Evolutionary conservation across 1,140 invertebrate genomes (phyloP).

Genomic region (Drosophila nigrodunni): DNA sequence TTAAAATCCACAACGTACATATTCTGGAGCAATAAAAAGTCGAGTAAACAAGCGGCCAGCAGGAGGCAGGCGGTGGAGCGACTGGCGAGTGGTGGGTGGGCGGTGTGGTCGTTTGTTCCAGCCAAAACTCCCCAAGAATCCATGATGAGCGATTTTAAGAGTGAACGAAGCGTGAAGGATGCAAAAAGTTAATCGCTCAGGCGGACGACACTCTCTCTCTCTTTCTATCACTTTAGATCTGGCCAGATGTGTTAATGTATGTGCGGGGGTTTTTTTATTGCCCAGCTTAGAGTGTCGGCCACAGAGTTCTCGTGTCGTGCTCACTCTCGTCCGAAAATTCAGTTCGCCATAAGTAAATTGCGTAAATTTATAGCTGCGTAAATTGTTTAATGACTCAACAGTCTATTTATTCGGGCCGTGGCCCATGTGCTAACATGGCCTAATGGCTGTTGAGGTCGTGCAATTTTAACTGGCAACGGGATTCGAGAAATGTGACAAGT

Average conservation of each 20-base stretch:
- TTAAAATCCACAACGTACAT: conserved; percentile 71
- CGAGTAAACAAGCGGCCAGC: conserved; percentile 58
- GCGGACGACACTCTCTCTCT: conserved; percentile 52
- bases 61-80: conserved; percentile 14
- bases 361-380: conserved; percentile 84
- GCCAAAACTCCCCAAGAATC: neutral
- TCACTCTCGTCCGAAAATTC: conserved; percentile 32
- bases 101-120: conserved; percentile 11
- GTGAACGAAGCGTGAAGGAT: conserved; percentile 71
- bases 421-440: conserved; percentile 62
- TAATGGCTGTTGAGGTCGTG: conserved; percentile 64
- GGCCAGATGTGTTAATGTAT: conserved; percentile 82
- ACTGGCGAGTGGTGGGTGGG: conserved; percentile 29
- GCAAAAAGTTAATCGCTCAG: conserved; percentile 83
- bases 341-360: conserved; percentile 79
- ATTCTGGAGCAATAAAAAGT: conserved; percentile 65
- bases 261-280: conserved; percentile 74
- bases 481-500: conserved; percentile 40
- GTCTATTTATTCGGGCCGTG: conserved; percentile 70
- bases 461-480: conserved; percentile 11
- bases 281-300: conserved; percentile 37
- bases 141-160: conserved; percentile 19
- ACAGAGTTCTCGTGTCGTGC: conserved; percentile 35
- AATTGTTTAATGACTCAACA: conserved; percentile 84
- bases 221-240: conserved; percentile 39